Evolutionary conservation across 1,140 invertebrate genomes (phyloP).

Genomic region (Drosophila sp.): DNA sequence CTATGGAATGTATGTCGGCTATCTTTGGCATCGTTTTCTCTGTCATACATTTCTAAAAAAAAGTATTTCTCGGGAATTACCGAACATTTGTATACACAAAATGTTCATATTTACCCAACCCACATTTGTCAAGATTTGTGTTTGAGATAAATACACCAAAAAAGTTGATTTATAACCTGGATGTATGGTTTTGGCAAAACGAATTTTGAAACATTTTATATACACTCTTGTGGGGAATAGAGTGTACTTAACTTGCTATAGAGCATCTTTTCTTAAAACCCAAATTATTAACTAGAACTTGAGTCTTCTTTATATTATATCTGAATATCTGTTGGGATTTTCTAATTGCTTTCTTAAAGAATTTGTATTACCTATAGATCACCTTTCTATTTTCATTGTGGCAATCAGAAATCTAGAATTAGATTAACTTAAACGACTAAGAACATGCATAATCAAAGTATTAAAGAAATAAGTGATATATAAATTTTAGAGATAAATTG

Average conservation of each 20-base stretch:
- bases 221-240: too few species aligned
- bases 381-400: constrained; percentile 17
- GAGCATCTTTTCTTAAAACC: too few species aligned
- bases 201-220: constrained; percentile 38
- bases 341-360: too few species aligned
- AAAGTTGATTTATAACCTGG: constrained; percentile 53
- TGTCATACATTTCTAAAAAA: neutral
- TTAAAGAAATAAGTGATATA: neutral
- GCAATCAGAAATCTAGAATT: neutral
- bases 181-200: constrained; percentile 20
- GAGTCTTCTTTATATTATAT: neutral
- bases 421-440: neutral
- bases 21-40: neutral
- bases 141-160: constrained; percentile 36
- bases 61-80: constrained; percentile 20
- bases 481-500: neutral
- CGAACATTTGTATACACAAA: constrained; percentile 10
- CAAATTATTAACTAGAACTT: too few species aligned
- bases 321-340: neutral
- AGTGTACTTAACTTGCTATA: too few species aligned
- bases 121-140: constrained; percentile 67
- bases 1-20: neutral
- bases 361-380: neutral
- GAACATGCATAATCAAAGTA: neutral
- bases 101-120: constrained; percentile 37